Conservation (phyloP, 2,888 invertebrate species). For the Lochmaea crataegi region DNA sequence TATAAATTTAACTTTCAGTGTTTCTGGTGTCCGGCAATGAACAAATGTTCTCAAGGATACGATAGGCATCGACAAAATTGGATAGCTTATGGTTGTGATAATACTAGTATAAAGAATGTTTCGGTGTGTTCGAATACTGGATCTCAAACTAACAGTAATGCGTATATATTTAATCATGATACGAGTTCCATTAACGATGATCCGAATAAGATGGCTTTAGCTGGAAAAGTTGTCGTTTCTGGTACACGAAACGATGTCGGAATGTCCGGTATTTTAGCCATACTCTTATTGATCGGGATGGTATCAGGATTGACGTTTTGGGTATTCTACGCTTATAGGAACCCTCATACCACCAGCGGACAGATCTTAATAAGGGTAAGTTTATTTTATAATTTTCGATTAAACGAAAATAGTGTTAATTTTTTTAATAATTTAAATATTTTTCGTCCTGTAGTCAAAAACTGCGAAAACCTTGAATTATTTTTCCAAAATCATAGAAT, state of each 20-base stretch:
- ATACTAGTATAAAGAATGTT: conserved; percentile 54
- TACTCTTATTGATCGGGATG: conserved; percentile 77
- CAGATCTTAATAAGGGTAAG: conserved; percentile 95
- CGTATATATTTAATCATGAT: conserved; percentile 23
- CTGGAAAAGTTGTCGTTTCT: background rate
- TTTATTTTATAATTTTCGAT: conserved; percentile 28
- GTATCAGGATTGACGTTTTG: conserved; percentile 79
- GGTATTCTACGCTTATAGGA: conserved; percentile 94
- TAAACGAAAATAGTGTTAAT: too few species aligned
- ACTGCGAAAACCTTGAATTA: too few species aligned
- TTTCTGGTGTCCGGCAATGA: conserved; percentile 85
- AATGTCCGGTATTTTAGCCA: conserved; percentile 73
- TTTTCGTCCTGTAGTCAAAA: too few species aligned
- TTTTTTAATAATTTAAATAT: too few species aligned
- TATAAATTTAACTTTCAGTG: conserved; percentile 71
- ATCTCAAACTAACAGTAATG: conserved; percentile 16
- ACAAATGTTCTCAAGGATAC: conserved; percentile 89
- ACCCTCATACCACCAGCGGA: conserved; percentile 95
- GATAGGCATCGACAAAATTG: conserved; percentile 92
- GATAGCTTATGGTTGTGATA: conserved; percentile 73
- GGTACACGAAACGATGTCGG: conserved; percentile 57
- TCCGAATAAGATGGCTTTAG: conserved; percentile 16
- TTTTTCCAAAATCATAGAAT: too few species aligned
- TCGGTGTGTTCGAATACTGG: conserved; percentile 49
- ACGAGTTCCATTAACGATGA: conserved; percentile 7